These are phyloP conservation scores for Gymnopithys bicolor DNA, from an alignment of 2,797 vertebrate genomes.

Conservation along the genomic window DNA sequence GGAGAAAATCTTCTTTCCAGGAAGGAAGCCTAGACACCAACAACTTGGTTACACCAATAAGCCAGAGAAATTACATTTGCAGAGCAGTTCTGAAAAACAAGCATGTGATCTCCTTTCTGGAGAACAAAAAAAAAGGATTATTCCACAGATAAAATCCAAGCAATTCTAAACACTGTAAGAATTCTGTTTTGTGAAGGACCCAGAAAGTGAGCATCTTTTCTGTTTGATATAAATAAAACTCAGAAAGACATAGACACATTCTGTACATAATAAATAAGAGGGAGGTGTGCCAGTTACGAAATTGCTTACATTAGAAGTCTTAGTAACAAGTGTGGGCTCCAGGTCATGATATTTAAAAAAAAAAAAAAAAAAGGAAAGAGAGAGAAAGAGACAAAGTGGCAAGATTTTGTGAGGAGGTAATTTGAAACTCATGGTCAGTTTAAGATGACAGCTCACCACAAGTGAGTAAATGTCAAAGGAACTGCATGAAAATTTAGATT, in stretches of 20 bases:
- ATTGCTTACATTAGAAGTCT: neutral
- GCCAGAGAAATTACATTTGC: neutral
- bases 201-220: neutral
- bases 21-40: neutral
- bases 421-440: neutral
- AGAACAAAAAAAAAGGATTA: neutral
- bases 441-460: neutral
- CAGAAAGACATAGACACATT: neutral
- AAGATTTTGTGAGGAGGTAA: neutral
- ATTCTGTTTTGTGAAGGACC: neutral
- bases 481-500: neutral
- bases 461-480: neutral
- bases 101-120: neutral
- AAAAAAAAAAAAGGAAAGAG: neutral
- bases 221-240: neutral
- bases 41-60: neutral
- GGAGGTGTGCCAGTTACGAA: neutral
- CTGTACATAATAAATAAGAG: neutral
- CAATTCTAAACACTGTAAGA: neutral
- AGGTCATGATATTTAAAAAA: neutral
- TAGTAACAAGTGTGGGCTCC: neutral
- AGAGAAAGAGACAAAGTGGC: neutral
- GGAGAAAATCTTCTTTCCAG: neutral
- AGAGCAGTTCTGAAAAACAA: neutral
- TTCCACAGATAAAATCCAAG: slow-evolving; percentile 4